These are phyloP conservation scores for Narcine bancroftii DNA, from an alignment of 2,113 vertebrate genomes.

Conservation along the genomic window DNA sequence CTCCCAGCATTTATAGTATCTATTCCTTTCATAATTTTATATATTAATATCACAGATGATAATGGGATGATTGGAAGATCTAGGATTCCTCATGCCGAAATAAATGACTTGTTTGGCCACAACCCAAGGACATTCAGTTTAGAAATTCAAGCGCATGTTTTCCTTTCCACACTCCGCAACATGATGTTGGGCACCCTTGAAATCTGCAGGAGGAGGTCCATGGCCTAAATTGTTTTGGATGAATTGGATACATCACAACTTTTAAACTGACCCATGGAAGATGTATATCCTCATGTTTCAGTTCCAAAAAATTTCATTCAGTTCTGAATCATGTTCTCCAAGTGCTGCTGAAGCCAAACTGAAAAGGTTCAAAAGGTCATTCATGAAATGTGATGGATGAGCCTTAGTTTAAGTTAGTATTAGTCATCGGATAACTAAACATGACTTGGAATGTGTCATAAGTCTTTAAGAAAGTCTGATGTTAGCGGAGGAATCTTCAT, in stretches of 20 bases:
- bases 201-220: no score
- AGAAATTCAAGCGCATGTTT: no score
- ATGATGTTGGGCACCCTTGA: no score
- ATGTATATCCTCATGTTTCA: background rate
- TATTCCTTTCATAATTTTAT: no score
- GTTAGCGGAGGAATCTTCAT: background rate
- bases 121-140: background rate
- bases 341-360: background rate
- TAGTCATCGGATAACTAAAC: background rate
- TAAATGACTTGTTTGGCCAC: background rate
- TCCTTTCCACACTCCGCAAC: no score
- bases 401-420: background rate
- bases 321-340: background rate
- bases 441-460: constrained; percentile 3
- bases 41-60: no score
- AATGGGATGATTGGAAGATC: background rate
- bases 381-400: background rate
- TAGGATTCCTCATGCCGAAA: background rate
- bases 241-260: no score
- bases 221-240: no score
- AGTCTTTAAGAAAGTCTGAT: constrained; percentile 7
- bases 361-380: background rate
- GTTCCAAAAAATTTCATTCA: background rate
- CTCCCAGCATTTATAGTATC: no score
- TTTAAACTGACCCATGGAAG: background rate